Evolutionary conservation across 2,113 vertebrate genomes (phyloP).

Genomic region (Cyphomyrus plagiostoma): DNA sequence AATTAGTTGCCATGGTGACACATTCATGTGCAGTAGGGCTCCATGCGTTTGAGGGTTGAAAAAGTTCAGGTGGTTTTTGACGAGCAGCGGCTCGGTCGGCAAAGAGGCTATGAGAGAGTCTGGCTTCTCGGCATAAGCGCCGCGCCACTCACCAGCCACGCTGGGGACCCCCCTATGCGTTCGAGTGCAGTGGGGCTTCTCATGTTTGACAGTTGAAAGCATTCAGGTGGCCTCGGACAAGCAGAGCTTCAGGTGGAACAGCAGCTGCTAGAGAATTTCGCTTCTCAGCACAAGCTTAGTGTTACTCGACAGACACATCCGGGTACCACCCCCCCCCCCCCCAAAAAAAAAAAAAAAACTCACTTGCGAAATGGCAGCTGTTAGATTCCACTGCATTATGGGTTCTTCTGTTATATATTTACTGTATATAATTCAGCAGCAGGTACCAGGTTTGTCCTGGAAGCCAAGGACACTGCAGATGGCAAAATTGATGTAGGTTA

Average conservation of each 20-base stretch:
- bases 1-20: constrained; percentile 25
- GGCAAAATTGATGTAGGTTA: neutral
- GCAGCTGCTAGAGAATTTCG: neutral
- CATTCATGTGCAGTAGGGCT: neutral
- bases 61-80: constrained; percentile 11
- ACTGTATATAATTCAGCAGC: neutral
- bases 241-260: neutral
- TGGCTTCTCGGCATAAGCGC: neutral
- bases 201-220: neutral
- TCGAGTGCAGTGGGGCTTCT: neutral
- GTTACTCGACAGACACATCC: neutral
- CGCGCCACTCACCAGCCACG: neutral
- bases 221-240: constrained; percentile 4
- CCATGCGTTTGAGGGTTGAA: constrained; percentile 11
- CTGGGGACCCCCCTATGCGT: neutral
- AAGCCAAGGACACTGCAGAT: neutral
- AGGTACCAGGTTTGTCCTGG: neutral
- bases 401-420: neutral
- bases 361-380: neutral
- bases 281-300: neutral
- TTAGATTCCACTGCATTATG: neutral
- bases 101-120: neutral
- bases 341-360: neutral
- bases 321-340: too few species aligned
- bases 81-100: neutral